Conservation (phyloP, 2,797 vertebrate species). For the Tarsius wallacei region DNA sequence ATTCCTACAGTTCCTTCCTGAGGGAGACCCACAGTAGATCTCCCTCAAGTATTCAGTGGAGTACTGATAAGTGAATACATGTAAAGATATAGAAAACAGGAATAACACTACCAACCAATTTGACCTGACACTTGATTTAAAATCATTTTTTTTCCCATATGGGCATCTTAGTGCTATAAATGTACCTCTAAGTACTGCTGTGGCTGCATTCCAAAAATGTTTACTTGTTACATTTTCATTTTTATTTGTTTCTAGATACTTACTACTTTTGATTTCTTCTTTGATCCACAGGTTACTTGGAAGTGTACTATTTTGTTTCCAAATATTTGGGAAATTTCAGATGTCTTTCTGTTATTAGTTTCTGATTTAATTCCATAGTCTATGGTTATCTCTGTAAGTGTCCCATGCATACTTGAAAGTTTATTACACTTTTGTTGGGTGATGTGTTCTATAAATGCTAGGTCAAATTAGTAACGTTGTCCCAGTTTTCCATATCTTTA, state of each 20-base stretch:
- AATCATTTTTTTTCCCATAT: background rate
- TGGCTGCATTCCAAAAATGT: background rate
- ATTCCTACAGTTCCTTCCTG: too few species aligned
- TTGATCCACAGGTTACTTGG: background rate
- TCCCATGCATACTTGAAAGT: background rate
- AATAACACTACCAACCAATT: too few species aligned
- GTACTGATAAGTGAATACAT: too few species aligned
- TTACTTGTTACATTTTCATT: background rate
- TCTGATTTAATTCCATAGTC: constrained; percentile 16
- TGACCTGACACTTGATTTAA: background rate
- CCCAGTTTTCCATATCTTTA: background rate
- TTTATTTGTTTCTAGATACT: constrained; percentile 16
- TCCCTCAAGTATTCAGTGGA: too few species aligned
- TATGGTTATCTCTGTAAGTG: background rate
- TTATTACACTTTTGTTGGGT: background rate
- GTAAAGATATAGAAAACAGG: too few species aligned
- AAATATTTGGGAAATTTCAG: constrained; percentile 16
- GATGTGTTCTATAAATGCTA: background rate
- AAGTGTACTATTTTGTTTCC: constrained; percentile 22
- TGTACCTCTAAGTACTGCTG: background rate
- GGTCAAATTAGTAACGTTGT: background rate
- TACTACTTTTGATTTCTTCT: constrained; percentile 45
- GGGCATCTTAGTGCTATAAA: background rate
- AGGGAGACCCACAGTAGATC: too few species aligned
- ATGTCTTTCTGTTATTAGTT: background rate